Conservation (phyloP, 2,888 invertebrate genomes). For the Stenchaetothrips biformis region DNA sequence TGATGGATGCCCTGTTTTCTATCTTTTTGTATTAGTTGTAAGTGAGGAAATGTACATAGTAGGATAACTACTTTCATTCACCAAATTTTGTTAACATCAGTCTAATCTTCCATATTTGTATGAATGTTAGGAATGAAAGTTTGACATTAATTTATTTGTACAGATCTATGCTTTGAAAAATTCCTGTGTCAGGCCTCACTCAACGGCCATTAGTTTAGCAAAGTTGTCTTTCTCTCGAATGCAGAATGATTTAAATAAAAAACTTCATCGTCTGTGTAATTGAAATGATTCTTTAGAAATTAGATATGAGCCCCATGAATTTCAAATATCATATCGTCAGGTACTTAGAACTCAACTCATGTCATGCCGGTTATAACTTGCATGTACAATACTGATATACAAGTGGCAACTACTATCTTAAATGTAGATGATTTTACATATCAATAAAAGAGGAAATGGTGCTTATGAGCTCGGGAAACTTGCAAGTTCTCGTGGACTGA, state of each 20-base stretch:
- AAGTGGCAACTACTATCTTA: neutral
- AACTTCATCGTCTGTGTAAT: neutral
- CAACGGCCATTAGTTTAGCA: neutral
- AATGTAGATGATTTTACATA: conserved; percentile 12
- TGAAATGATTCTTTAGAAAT: neutral
- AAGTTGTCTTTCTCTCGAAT: neutral
- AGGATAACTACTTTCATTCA: neutral
- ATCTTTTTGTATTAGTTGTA: conserved; percentile 15
- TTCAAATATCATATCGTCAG: too few species aligned
- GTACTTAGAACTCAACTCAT: too few species aligned
- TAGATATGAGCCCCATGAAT: too few species aligned
- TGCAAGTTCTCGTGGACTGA: neutral
- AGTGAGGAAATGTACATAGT: neutral
- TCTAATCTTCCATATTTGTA: neutral
- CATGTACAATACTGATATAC: too few species aligned
- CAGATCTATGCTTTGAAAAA: neutral
- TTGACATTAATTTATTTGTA: conserved; percentile 11
- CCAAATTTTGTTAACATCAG: neutral
- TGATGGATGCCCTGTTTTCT: conserved; percentile 18
- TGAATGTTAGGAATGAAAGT: neutral
- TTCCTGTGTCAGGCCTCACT: conserved; percentile 9
- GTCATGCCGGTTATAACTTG: too few species aligned
- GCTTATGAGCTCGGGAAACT: neutral
- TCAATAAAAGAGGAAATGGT: neutral
- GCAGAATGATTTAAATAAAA: neutral